These are phyloP conservation scores for Caerostris darwini DNA, from an alignment of 1,140 invertebrate genomes.

Conservation along the genomic window DNA sequence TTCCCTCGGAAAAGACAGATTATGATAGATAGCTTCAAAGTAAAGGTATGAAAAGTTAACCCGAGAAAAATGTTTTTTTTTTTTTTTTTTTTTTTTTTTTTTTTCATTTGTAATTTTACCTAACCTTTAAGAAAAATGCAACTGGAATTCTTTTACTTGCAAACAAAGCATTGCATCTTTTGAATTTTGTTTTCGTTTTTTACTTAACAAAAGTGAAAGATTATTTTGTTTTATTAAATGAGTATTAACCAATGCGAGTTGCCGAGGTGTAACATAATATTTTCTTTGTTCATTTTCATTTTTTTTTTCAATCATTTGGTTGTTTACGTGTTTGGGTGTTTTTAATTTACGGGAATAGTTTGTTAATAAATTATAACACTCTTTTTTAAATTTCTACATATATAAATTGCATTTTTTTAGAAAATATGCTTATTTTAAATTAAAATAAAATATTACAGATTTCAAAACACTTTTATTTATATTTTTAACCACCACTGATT, in stretches of 20 bases:
- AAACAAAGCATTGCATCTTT: neutral
- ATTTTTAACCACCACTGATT: too few relatives aligned
- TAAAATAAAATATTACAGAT: too few relatives aligned
- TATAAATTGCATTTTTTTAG: too few relatives aligned
- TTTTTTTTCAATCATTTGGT: neutral
- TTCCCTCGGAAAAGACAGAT: conserved; percentile 48
- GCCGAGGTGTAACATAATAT: neutral
- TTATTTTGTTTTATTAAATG: conserved; percentile 37
- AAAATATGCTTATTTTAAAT: too few relatives aligned
- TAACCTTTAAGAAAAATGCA: conserved; percentile 15
- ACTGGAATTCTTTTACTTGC: neutral
- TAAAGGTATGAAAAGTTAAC: conserved; percentile 20
- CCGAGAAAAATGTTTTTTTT: neutral
- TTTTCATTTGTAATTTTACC: neutral
- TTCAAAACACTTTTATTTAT: too few relatives aligned
- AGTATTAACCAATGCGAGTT: conserved; percentile 16
- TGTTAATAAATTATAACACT: too few relatives aligned
- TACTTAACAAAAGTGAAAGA: neutral
- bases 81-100: too few relatives aligned
- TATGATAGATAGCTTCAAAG: conserved; percentile 41
- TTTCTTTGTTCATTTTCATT: neutral
- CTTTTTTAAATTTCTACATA: too few relatives aligned
- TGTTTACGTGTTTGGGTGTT: too few relatives aligned
- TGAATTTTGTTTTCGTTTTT: neutral
- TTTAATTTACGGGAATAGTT: too few relatives aligned